phyloP scores from a whole-genome alignment of 2,113 vertebrate species.

The Apaloderma vittatum region DNA sequence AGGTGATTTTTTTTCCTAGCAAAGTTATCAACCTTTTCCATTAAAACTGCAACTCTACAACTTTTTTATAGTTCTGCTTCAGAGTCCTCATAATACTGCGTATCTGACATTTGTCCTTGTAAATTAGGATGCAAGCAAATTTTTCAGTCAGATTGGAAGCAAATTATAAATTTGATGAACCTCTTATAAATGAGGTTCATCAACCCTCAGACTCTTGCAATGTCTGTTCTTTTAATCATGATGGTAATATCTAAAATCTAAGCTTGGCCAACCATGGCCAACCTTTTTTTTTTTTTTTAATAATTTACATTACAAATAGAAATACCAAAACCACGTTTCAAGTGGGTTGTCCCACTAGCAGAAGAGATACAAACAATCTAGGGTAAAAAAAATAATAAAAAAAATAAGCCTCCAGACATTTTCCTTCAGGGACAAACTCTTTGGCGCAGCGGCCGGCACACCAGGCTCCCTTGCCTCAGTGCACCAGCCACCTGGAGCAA shows the following conservation, averaged over 20 bases:
- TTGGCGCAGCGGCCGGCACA: fast-evolving
- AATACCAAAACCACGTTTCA: fast-evolving
- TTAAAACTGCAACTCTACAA: not conserved
- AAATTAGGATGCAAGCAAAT: not conserved
- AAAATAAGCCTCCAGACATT: not conserved
- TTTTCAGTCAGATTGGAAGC: not conserved
- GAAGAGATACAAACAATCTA: not conserved
- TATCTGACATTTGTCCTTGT: not conserved
- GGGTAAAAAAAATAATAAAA: fast-evolving
- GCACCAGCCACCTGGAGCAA: not conserved
- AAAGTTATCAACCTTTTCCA: not conserved
- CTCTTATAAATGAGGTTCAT: not conserved
- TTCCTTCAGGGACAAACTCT: not conserved
- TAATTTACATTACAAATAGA: not conserved
- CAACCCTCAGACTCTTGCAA: not conserved
- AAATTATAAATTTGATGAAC: not conserved
- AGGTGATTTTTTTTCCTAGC: not conserved
- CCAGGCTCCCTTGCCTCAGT: not conserved
- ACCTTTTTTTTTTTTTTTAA: too few species aligned
- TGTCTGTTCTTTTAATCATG: not conserved
- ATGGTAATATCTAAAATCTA: not conserved
- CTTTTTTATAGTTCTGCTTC: not conserved
- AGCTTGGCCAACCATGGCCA: not conserved
- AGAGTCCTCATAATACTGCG: not conserved
- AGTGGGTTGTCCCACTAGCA: not conserved